A percentile compares a stretch with the other conserved stretches of the same genome.
Conservation (phyloP, 1,140 invertebrate genomes). For the Euglossa dilemma region DNA sequence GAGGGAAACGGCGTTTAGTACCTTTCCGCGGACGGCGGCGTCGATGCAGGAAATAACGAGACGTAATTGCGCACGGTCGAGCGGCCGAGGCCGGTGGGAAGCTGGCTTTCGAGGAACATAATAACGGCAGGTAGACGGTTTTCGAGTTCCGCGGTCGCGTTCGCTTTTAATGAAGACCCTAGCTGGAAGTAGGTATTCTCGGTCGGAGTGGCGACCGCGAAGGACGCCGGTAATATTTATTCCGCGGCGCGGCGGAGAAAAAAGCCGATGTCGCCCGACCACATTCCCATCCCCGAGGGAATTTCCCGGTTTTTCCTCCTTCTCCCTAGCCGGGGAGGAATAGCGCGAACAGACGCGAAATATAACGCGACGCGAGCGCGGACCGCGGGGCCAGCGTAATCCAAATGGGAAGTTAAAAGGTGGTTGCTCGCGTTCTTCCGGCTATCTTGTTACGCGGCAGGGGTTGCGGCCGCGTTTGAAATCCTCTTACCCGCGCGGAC, state of each 20-base stretch:
- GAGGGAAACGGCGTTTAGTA: background rate
- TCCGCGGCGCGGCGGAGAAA: conserved; percentile 37
- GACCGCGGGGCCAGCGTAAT: conserved; percentile 45
- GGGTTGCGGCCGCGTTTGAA: conserved; percentile 55
- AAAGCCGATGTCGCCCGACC: conserved; percentile 13
- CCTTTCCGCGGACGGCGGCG: background rate
- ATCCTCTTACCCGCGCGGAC: conserved; percentile 63
- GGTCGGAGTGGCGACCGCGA: background rate
- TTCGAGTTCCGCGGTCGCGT: conserved; percentile 5
- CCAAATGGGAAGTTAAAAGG: conserved; percentile 69
- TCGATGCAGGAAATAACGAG: conserved; percentile 16
- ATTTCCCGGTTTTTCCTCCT: background rate
- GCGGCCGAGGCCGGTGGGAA: background rate
- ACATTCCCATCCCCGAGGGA: background rate
- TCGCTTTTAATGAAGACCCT: conserved; percentile 35
- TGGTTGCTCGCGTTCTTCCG: conserved; percentile 40
- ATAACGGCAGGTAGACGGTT: conserved; percentile 20
- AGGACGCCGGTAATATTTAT: conserved; percentile 45
- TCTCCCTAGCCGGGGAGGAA: background rate
- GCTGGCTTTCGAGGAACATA: background rate
- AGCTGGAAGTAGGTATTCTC: background rate
- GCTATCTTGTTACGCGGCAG: conserved; percentile 29
- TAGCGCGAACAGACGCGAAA: conserved; percentile 48
- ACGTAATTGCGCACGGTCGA: conserved; percentile 5
- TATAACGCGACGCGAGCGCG: conserved; percentile 39